Evolutionary conservation across 2,888 invertebrate species (phyloP).

Genomic region (Agapostemon virescens): DNA sequence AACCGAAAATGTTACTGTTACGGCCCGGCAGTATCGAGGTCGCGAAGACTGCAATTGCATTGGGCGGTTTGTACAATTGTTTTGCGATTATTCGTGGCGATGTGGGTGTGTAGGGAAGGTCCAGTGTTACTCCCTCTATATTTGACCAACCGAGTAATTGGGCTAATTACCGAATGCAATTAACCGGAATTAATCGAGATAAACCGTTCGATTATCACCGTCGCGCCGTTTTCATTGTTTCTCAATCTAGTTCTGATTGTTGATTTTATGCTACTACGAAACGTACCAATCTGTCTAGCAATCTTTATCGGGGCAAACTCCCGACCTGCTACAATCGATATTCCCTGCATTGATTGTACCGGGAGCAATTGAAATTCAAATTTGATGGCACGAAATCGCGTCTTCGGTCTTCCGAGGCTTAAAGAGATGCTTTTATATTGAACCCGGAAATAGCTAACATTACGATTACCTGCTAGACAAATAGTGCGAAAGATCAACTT

Average conservation of each 20-base stretch:
- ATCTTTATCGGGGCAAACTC: not conserved
- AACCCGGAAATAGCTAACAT: too few relatives aligned
- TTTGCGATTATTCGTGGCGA: constrained; percentile 38
- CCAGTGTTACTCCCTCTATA: constrained; percentile 35
- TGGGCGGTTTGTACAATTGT: constrained; percentile 26
- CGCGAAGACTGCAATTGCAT: constrained; percentile 34
- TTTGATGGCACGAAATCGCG: not conserved
- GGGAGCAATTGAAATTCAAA: constrained; percentile 23
- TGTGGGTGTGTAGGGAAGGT: constrained; percentile 35
- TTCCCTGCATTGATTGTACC: not conserved
- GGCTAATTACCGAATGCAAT: constrained; percentile 69
- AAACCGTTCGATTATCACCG: constrained; percentile 71
- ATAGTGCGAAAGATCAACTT: too few relatives aligned
- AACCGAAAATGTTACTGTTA: not conserved
- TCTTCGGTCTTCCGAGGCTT: not conserved
- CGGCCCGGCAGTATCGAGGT: constrained; percentile 11
- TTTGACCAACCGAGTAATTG: constrained; percentile 64
- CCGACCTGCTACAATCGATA: not conserved
- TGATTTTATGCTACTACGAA: constrained; percentile 36
- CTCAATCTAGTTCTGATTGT: constrained; percentile 37
- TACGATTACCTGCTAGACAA: too few relatives aligned
- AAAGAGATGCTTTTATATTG: not conserved
- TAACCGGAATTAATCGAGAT: constrained; percentile 74
- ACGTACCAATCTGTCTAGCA: not conserved
- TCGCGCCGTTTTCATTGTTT: constrained; percentile 50